These are phyloP conservation scores for Scaptomyza pallida DNA, from an alignment of 1,140 invertebrate species.

Conservation along the genomic window DNA sequence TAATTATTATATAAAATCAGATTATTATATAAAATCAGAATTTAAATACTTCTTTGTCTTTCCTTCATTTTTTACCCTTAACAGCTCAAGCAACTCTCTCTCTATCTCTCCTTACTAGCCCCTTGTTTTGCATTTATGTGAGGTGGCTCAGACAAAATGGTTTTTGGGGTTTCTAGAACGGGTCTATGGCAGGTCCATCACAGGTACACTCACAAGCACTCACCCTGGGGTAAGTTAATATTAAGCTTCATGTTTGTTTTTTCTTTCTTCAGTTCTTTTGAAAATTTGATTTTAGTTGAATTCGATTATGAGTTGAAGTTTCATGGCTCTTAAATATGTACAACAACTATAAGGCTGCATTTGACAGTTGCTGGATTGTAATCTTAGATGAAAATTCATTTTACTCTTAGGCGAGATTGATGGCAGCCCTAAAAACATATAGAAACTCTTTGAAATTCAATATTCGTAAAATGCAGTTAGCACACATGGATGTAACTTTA, in stretches of 20 bases:
- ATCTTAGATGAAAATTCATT: constrained; percentile 42
- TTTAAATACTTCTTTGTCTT: too few relatives aligned
- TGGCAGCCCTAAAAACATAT: constrained; percentile 24
- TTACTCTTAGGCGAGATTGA: constrained; percentile 42
- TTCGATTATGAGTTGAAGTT: constrained; percentile 61
- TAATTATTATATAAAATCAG: too few relatives aligned
- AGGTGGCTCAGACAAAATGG: constrained; percentile 26
- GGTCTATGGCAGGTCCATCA: constrained; percentile 59
- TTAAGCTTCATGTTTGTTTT: constrained; percentile 3
- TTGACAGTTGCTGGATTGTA: constrained; percentile 57
- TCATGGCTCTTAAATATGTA: constrained; percentile 11
- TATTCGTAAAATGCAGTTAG: constrained; percentile 52
- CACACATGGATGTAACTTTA: constrained; percentile 1
- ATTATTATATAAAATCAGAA: too few relatives aligned
- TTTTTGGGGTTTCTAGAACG: constrained; percentile 10
- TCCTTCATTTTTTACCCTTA: not conserved
- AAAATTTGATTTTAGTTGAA: constrained; percentile 69
- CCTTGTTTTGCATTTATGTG: constrained; percentile 21
- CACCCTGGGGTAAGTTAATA: constrained; percentile 32
- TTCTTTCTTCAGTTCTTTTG: constrained; percentile 16
- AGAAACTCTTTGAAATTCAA: constrained; percentile 78
- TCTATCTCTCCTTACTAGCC: not conserved
- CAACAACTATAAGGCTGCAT: constrained; percentile 40
- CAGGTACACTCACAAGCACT: constrained; percentile 54
- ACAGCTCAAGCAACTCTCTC: constrained; percentile 15